Conservation (phyloP, 2,888 invertebrate species). For the Tridacna gigas region DNA sequence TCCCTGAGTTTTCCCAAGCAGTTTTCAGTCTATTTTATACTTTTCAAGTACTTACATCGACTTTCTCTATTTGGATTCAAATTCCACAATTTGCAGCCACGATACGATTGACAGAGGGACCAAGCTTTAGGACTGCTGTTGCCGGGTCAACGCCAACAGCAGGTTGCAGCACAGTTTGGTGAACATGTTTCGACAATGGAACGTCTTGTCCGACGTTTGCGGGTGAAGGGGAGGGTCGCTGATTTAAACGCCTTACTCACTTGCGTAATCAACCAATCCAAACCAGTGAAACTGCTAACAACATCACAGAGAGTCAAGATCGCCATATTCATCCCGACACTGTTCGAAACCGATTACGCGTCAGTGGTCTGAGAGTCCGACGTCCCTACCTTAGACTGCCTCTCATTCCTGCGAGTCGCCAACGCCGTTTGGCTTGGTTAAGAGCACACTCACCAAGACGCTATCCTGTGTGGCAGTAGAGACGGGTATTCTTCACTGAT, state of each 20-base stretch:
- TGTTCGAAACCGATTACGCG: constrained; percentile 20
- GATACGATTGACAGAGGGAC: background rate
- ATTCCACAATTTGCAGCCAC: background rate
- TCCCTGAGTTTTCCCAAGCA: constrained; percentile 1
- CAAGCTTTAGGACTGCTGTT: background rate
- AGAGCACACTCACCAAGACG: constrained; percentile 8
- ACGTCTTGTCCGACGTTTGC: background rate
- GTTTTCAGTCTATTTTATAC: too few relatives aligned
- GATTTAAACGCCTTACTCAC: constrained; percentile 1
- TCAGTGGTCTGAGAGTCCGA: constrained; percentile 20
- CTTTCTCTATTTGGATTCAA: background rate
- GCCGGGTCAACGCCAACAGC: background rate
- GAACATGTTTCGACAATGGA: background rate
- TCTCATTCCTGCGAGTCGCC: background rate
- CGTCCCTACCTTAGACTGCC: constrained; percentile 31
- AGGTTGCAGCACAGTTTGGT: constrained; percentile 13
- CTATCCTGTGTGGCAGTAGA: constrained; percentile 1
- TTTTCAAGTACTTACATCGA: background rate
- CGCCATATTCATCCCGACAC: constrained; percentile 26
- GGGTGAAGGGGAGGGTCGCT: background rate
- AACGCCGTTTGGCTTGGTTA: constrained; percentile 20
- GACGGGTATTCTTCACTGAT: too few relatives aligned
- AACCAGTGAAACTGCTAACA: constrained; percentile 27
- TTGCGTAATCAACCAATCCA: constrained; percentile 21
- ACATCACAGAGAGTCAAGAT: constrained; percentile 26